Evolutionary conservation across 2,888 invertebrate genomes (phyloP), one percentile per base, ranked within the genome.

Genomic region (Disparrhopalites patrizii): DNA sequence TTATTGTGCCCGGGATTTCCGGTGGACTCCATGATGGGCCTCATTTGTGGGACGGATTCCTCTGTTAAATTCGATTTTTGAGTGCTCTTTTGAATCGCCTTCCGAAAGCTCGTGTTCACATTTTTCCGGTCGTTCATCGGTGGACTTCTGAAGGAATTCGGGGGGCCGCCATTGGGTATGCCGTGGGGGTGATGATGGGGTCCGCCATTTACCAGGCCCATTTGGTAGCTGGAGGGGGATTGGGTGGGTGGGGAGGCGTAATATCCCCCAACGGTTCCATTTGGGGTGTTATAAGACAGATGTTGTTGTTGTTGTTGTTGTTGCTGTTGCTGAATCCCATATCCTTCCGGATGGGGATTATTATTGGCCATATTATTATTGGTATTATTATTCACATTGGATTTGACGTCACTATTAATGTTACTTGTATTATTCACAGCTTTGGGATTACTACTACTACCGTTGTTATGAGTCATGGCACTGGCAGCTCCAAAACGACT

Each of bases 401-500:
- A 50, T 33, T 65, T 64, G 8, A 8, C 8, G 8, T 52, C 60
- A 65, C 47, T 62, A 62, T 30, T 61, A 30, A 50, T 30, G 3
- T 4, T 13, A 31, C n/a, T 55, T 18, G 27, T 31, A 18, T 27
- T 25, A 25, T 61, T 61, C 27, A 61, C 61, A 51, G 33, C 33
- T 58, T 58, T 58, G n/a, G 51, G 31, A 27, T 51, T 51, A 61
- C 33, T 61, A 33, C 28, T 20, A 58, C 38, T 33, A 18, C 10
- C 36, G 23, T 15, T 56, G 38, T 38, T 56, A 36, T 66, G 66
- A 36, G 54, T 38, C 31, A 43, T 68, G 7, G 57, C 18, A 47
- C 31, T 33, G 36, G 50, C 55, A 40, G 31, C 51, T 76, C 87
- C 87, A 78, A 90, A 90, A 76, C 87, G 85, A 78, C 87, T 89